phyloP scores from a whole-genome alignment of 2,888 invertebrate genomes.

The Netelia inedita region DNA sequence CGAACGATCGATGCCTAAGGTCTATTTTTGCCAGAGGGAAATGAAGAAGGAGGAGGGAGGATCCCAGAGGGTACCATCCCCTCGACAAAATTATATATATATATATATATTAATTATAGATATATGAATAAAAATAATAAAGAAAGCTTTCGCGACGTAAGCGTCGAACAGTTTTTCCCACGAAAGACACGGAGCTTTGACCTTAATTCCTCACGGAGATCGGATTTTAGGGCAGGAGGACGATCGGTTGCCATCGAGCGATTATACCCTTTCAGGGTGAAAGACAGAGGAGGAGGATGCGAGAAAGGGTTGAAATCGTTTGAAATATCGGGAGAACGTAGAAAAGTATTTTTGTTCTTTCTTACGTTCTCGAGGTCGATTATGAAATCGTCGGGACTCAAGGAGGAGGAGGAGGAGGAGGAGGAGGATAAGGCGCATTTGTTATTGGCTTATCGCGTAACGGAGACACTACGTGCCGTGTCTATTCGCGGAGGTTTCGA shows the following conservation, averaged over 20 bases:
- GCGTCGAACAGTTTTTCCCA: no score
- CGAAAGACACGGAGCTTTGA: slow-evolving; percentile 39
- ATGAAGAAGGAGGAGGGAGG: background rate
- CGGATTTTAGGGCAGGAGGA: background rate
- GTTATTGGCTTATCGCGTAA: slow-evolving; percentile 42
- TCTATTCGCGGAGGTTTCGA: background rate
- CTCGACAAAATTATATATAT: slow-evolving; percentile 26
- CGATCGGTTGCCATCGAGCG: no score
- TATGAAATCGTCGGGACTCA: background rate
- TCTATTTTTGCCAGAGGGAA: slow-evolving; percentile 67
- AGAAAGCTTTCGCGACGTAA: background rate
- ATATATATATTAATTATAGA: slow-evolving; percentile 42
- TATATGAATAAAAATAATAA: slow-evolving; percentile 11
- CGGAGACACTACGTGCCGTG: background rate
- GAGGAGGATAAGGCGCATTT: background rate
- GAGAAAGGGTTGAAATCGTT: background rate
- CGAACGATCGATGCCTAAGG: slow-evolving; percentile 65
- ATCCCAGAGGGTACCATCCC: slow-evolving; percentile 42
- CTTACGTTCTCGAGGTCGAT: slow-evolving; percentile 10
- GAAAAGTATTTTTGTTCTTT: slow-evolving; percentile 28
- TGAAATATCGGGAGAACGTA: slow-evolving; percentile 21
- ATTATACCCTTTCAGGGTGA: no score
- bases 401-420: background rate
- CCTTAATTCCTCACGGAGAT: slow-evolving; percentile 47
- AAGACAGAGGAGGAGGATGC: no score